Evolutionary conservation across 2,113 vertebrate species (phyloP), one percentile per base, ranked within the genome.

Genomic region (Petaurus breviceps): DNA sequence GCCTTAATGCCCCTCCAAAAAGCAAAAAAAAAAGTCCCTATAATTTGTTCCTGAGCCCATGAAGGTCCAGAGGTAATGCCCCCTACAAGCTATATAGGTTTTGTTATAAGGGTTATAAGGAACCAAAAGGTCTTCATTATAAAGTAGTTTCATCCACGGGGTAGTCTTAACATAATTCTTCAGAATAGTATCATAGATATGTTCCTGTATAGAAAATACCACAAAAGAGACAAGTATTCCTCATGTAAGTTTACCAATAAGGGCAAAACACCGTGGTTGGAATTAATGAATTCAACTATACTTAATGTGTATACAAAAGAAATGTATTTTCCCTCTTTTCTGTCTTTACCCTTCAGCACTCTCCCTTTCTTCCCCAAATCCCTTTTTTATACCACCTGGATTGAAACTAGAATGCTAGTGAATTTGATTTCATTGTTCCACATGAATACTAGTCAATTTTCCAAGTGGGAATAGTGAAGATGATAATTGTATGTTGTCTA

Each of bases 401-500:
- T 92, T 94, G 95, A 97, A 93, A 90, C 23, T 90, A 93, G 94
- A 97, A 94, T 0, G 9, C 23, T 91, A 92, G 91, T 51, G 95
- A 92, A 94, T 96, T 95, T 97, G 43, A 31, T 98, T 97, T 97
- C 43, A 91, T 94, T 84, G 91, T 97, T 95, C 97, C 95, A 93
- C 91, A 94, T 94, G 96, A 97, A 98, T 94, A 52, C 49, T 49
- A 57, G 77, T 61, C 95, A 90, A 92, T 95, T 91, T 97, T 68
- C 97, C 97, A 94, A 57, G 94, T 97, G 68, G 93, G 97, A 96
- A 96, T 91, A 97, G 98, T 97, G 95, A 97, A 96, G 94, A 98
- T 93, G 95, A 90, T 97, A 97, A 97, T 98, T 97, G 92, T 95
- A 96, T 51, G 96, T 97, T 98, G 96, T 97, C 97, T 97, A 96